Percentiles rank a stretch among this genome's conserved stretches.
Evolutionary conservation across 2,888 invertebrate genomes (phyloP).

Genomic region (Catotricha subobsoleta): DNA sequence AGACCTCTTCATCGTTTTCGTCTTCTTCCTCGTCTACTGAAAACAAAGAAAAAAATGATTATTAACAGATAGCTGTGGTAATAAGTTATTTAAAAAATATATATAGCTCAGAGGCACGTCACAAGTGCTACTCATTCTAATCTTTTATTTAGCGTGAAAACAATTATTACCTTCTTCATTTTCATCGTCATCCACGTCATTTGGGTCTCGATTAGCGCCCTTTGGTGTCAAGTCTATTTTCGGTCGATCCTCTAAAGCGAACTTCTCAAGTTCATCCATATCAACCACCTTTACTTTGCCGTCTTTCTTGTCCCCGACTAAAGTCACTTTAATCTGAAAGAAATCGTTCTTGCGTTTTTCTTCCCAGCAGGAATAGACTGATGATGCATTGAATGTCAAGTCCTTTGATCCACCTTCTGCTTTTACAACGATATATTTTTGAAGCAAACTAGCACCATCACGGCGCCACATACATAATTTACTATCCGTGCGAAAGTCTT

Average conservation of each 20-base stretch:
- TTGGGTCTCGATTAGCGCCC: constrained; percentile 9
- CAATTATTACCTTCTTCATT: no score
- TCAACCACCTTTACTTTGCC: constrained; percentile 22
- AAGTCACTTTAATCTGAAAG: constrained; percentile 22
- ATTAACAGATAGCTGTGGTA: no score
- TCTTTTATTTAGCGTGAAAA: no score
- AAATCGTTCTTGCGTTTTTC: constrained; percentile 25
- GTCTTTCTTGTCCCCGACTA: constrained; percentile 15
- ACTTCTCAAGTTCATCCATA: constrained; percentile 10
- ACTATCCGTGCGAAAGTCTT: constrained; percentile 21
- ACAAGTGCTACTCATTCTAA: no score
- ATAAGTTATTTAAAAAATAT: no score
- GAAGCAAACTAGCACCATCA: constrained; percentile 25
- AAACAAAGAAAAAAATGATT: no score
- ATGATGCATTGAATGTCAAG: constrained; percentile 26
- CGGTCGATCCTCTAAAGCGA: constrained; percentile 7
- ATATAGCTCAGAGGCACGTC: no score
- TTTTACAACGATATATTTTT: constrained; percentile 26
- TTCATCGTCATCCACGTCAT: constrained; percentile 11
- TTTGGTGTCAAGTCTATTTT: constrained; percentile 9
- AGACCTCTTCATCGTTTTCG: neutral
- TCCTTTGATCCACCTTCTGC: constrained; percentile 17
- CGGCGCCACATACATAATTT: constrained; percentile 28
- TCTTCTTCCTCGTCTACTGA: constrained; percentile 1
- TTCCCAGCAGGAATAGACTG: constrained; percentile 31